Percentiles rank a stretch among this genome's conserved stretches.
phyloP scores from a whole-genome alignment of 2,113 vertebrate species.

The Setophaga petechia region DNA sequence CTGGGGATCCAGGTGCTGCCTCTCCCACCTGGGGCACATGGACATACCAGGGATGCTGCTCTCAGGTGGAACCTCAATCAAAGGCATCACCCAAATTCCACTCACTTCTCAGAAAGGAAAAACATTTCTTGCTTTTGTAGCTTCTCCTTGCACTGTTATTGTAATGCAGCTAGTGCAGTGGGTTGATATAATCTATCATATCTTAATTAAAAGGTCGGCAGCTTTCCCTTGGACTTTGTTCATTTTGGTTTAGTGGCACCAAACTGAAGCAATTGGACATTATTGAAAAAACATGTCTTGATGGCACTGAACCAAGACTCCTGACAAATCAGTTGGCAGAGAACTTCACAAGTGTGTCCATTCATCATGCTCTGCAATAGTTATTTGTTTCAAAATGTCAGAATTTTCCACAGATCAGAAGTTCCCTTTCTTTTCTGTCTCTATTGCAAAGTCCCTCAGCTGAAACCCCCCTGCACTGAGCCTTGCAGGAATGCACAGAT shows the following conservation, averaged over 20 bases:
- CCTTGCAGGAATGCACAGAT: not conserved
- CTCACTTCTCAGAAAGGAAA: not conserved
- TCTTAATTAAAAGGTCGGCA: slow-evolving; percentile 70
- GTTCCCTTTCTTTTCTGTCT: slow-evolving; percentile 22
- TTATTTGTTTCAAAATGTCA: slow-evolving; percentile 54
- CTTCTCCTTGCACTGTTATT: not conserved
- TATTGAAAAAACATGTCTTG: slow-evolving; percentile 49
- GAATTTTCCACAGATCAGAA: slow-evolving; percentile 39
- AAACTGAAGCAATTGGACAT: slow-evolving; percentile 15
- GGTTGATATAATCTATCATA: slow-evolving; percentile 52
- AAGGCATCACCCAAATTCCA: not conserved
- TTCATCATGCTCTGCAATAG: slow-evolving; percentile 30
- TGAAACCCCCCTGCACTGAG: not conserved
- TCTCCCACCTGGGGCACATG: accelerated
- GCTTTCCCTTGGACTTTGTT: slow-evolving; percentile 49
- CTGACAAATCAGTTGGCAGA: slow-evolving; percentile 53
- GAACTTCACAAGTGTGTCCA: slow-evolving; percentile 25
- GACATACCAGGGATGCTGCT: accelerated
- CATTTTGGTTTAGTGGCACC: slow-evolving; percentile 37
- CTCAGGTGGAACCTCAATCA: accelerated
- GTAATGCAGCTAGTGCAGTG: not conserved
- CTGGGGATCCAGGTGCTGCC: not conserved
- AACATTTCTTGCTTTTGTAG: not conserved
- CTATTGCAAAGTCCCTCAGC: not conserved
- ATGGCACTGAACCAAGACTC: slow-evolving; percentile 60